phyloP scores from a whole-genome alignment of 1,140 invertebrate genomes.

The Popillia japonica region DNA sequence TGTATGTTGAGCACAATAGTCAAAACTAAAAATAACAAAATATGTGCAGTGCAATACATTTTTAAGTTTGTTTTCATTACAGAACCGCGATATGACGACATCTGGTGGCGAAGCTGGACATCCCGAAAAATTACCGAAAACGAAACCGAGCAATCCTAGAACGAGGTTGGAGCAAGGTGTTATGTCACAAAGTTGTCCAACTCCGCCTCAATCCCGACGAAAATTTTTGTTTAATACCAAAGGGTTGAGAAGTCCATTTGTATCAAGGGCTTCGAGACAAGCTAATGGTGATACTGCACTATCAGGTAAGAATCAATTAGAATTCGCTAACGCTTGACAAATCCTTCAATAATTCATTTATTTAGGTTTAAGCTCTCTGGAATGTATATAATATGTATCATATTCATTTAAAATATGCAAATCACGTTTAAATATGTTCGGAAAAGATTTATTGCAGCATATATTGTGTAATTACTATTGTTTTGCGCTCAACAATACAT shows the following conservation, averaged over 20 bases:
- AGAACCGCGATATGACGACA: constrained; percentile 26
- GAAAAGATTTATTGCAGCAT: too few species aligned
- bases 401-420: too few species aligned
- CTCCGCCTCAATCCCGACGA: constrained; percentile 79
- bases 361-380: too few species aligned
- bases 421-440: too few species aligned
- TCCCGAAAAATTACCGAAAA: constrained; percentile 63
- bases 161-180: constrained; percentile 62
- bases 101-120: constrained; percentile 47
- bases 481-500: too few species aligned
- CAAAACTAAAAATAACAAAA: background rate
- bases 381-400: too few species aligned
- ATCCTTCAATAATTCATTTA: too few species aligned
- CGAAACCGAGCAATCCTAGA: constrained; percentile 59
- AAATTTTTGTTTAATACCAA: constrained; percentile 83
- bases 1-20: background rate
- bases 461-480: too few species aligned
- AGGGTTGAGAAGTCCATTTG: constrained; percentile 76
- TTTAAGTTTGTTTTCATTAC: background rate
- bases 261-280: constrained; percentile 62
- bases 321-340: too few species aligned
- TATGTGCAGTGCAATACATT: background rate
- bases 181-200: constrained; percentile 74
- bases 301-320: constrained; percentile 67
- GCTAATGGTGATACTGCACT: constrained; percentile 63